A percentile compares a stretch with the other conserved stretches of the same genome.
phyloP scores from a whole-genome alignment of 2,888 invertebrate species.

The Microctonus aethiopoides region DNA sequence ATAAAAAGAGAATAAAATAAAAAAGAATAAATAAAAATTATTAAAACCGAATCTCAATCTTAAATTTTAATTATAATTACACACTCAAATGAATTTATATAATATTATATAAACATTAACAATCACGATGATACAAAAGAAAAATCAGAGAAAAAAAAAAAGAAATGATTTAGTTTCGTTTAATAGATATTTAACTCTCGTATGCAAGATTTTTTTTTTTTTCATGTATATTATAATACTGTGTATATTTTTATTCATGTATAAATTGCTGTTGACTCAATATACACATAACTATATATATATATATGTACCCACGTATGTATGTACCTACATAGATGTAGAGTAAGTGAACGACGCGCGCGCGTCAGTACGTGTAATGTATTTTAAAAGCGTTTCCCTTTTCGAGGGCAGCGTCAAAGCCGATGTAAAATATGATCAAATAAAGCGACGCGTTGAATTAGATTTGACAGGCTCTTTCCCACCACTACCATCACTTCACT shows the following conservation, averaged over 20 bases:
- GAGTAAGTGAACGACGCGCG: neutral
- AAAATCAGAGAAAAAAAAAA: too few species aligned
- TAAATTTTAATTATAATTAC: too few species aligned
- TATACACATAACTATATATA: neutral
- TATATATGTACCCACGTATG: neutral
- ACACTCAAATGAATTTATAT: too few species aligned
- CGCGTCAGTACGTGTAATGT: slow-evolving; percentile 57
- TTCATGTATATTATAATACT: neutral
- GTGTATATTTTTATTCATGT: neutral
- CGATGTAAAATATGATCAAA: slow-evolving; percentile 66
- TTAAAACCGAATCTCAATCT: too few species aligned
- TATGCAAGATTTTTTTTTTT: neutral
- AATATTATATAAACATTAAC: too few species aligned
- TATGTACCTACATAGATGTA: neutral
- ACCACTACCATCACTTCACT: slow-evolving; percentile 33
- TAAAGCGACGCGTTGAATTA: slow-evolving; percentile 62
- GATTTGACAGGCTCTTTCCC: slow-evolving; percentile 63
- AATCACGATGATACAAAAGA: too few species aligned
- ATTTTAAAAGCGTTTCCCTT: slow-evolving; percentile 64
- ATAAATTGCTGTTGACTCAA: neutral
- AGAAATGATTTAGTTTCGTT: neutral
- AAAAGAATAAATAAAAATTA: too few species aligned
- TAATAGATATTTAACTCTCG: neutral
- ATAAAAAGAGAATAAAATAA: too few species aligned
- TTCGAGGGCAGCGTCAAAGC: slow-evolving; percentile 64